Percentiles rank a stretch among this genome's conserved stretches.
Evolutionary conservation across 2,797 vertebrate genomes (phyloP).

Genomic region (Adelosebastes latens): DNA sequence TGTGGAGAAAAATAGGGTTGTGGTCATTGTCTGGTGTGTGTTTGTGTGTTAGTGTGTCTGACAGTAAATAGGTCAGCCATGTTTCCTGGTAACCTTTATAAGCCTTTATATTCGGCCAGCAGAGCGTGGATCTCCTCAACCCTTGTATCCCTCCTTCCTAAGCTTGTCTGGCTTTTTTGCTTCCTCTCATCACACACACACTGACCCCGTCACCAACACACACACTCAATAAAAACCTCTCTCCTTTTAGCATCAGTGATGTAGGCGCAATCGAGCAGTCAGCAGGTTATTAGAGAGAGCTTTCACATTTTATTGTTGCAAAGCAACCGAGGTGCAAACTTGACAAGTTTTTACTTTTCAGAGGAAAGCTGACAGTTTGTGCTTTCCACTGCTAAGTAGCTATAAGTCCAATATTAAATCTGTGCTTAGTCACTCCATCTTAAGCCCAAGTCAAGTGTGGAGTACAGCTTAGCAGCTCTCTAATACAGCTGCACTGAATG

Average conservation of each 20-base stretch:
- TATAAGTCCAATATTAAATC: conserved; percentile 63
- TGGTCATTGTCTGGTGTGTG: conserved; percentile 31
- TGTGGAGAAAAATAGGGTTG: conserved; percentile 18
- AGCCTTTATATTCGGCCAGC: conserved; percentile 64
- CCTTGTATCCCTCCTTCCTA: conserved; percentile 6
- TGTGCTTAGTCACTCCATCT: conserved; percentile 69
- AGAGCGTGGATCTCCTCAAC: conserved; percentile 60
- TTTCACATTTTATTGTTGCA: conserved; percentile 52
- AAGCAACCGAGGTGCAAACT: conserved; percentile 51
- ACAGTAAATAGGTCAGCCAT: conserved; percentile 68
- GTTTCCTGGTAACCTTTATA: conserved; percentile 58
- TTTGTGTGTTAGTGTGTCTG: conserved; percentile 37
- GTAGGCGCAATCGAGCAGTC: conserved; percentile 46
- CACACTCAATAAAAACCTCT: conserved; percentile 18
- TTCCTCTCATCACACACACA: not conserved
- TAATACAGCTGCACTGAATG: not conserved
- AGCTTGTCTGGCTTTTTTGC: conserved; percentile 28
- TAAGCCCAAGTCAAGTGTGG: conserved; percentile 48
- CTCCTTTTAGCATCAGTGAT: conserved; percentile 32
- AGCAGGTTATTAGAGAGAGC: conserved; percentile 56
- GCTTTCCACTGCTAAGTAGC: conserved; percentile 61
- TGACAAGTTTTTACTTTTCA: conserved; percentile 54
- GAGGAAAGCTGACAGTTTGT: conserved; percentile 59
- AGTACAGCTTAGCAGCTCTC: conserved; percentile 33
- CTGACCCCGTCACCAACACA: conserved; percentile 2